Conservation (phyloP, 2,888 invertebrate genomes). For the Lepidocyrtinus sp. region DNA sequence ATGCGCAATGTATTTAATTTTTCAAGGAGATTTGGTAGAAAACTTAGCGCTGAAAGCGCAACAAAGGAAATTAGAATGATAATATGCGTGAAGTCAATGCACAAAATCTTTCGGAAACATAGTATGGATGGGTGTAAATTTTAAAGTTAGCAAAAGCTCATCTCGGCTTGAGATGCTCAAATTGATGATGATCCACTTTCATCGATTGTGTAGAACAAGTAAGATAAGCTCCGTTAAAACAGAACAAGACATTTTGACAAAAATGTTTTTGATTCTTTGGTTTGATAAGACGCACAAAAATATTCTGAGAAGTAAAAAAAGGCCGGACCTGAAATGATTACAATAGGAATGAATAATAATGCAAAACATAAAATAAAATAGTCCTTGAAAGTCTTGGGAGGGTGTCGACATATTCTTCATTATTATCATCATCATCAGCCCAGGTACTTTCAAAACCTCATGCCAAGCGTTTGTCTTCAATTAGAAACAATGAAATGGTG, state of each 20-base stretch:
- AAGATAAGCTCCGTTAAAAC: not conserved
- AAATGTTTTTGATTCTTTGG: not conserved
- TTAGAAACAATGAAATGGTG: conserved; percentile 34
- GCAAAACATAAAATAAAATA: not conserved
- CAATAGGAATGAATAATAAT: not conserved
- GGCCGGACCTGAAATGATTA: not conserved
- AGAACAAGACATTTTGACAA: not conserved
- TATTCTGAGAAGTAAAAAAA: not conserved
- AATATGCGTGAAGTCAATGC: too few species aligned
- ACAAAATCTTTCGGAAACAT: too few species aligned
- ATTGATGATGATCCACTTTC: conserved; percentile 40
- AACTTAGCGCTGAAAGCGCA: not conserved
- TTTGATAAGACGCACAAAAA: not conserved
- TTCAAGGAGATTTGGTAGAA: not conserved
- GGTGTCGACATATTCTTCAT: too few species aligned
- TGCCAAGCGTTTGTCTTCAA: conserved; percentile 20
- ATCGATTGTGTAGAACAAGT: conserved; percentile 24
- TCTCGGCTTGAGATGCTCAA: not conserved
- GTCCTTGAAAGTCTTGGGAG: conserved; percentile 6
- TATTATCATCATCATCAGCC: conserved; percentile 1
- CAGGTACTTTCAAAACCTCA: not conserved
- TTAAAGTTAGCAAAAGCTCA: too few species aligned
- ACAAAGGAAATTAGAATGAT: not conserved
- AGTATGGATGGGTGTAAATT: too few species aligned
- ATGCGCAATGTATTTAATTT: not conserved